phyloP scores from a whole-genome alignment of 1,140 invertebrate genomes.

The Anagrus nilaparvatae region DNA sequence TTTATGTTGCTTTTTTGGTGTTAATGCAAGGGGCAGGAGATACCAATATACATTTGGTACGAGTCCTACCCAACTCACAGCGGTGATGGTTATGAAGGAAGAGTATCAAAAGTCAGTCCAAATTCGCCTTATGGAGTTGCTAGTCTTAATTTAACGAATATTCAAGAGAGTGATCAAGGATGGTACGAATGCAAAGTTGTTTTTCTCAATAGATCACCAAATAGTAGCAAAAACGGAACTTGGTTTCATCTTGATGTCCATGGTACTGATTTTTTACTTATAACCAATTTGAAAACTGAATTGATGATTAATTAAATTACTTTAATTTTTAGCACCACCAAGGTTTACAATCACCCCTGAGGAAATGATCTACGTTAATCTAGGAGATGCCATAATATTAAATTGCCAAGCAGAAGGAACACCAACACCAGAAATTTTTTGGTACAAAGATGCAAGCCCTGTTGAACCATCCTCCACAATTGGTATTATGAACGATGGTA shows the following conservation, averaged over 20 bases:
- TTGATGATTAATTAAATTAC: not conserved
- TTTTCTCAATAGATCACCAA: constrained; percentile 87
- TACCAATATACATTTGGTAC: constrained; percentile 96
- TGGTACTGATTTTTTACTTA: constrained; percentile 42
- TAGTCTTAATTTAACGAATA: constrained; percentile 88
- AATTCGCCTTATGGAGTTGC: constrained; percentile 81
- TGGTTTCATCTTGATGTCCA: constrained; percentile 96
- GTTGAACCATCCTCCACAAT: constrained; percentile 77
- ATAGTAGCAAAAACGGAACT: constrained; percentile 82
- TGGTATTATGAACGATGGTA: constrained; percentile 83
- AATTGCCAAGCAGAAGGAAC: constrained; percentile 92
- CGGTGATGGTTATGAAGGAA: constrained; percentile 81
- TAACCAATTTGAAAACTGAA: not conserved
- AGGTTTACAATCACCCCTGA: constrained; percentile 85
- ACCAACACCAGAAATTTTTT: constrained; percentile 80
- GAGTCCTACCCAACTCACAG: constrained; percentile 91
- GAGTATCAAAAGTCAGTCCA: constrained; percentile 76
- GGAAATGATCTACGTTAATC: constrained; percentile 90
- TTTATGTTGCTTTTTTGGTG: constrained; percentile 40
- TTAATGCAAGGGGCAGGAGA: constrained; percentile 70
- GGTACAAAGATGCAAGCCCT: constrained; percentile 85
- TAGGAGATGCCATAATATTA: constrained; percentile 88
- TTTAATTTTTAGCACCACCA: constrained; percentile 58
- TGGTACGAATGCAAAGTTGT: constrained; percentile 97
- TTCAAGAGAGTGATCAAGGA: constrained; percentile 85